phyloP scores from a whole-genome alignment of 2,797 vertebrate genomes.

The Sibirionetta formosa region DNA sequence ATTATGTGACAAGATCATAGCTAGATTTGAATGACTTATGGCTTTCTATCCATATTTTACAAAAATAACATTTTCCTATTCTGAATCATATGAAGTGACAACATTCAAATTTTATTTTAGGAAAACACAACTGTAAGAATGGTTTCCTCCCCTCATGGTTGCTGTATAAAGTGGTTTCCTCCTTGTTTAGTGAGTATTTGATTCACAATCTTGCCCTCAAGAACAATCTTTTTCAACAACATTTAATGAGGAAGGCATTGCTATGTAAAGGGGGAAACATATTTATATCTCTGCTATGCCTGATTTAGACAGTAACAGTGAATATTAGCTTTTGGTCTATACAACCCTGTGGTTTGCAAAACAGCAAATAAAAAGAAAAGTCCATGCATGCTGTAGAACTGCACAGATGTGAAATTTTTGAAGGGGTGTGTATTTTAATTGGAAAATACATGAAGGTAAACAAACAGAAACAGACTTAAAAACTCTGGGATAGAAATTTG shows the following conservation, averaged over 20 bases:
- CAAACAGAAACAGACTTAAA: not conserved
- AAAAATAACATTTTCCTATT: not conserved
- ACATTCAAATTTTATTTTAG: not conserved
- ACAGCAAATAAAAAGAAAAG: not conserved
- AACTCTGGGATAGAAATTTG: not conserved
- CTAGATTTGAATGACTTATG: not conserved
- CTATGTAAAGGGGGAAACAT: not conserved
- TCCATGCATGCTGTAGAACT: not conserved
- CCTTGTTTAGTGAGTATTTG: not conserved
- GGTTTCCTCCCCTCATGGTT: not conserved
- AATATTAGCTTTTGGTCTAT: constrained; percentile 12
- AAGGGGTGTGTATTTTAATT: not conserved
- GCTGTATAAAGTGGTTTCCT: not conserved
- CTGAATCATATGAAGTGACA: not conserved
- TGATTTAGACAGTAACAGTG: not conserved
- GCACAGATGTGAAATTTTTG: not conserved
- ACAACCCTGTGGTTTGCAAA: not conserved
- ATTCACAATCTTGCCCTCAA: not conserved
- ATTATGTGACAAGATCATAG: not conserved
- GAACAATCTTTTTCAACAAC: not conserved
- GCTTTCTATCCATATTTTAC: not conserved
- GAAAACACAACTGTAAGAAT: not conserved
- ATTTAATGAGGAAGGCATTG: constrained; percentile 15
- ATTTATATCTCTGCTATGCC: not conserved
- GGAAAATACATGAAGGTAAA: constrained; percentile 16